These are phyloP conservation scores for Drosophila flavopinicola DNA, from an alignment of 2,888 invertebrate species.

Conservation along the genomic window DNA sequence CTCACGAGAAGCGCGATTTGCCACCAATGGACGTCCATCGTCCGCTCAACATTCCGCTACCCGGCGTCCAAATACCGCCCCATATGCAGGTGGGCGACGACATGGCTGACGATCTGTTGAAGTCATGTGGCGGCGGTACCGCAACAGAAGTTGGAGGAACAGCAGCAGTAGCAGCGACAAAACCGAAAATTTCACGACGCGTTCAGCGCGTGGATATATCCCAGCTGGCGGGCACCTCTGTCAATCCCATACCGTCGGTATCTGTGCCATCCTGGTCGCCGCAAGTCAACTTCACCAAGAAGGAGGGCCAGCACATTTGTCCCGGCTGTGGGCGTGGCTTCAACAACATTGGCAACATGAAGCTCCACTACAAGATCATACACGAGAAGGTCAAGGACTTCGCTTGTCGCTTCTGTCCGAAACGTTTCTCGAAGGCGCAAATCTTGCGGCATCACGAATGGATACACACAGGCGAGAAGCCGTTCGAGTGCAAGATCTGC, in stretches of 20 bases:
- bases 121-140: constrained; percentile 72
- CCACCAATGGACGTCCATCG: constrained; percentile 71
- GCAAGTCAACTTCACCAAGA: constrained; percentile 83
- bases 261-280: constrained; percentile 82
- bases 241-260: constrained; percentile 81
- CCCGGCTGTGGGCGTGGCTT: constrained; percentile 82
- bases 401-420: constrained; percentile 81
- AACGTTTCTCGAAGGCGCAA: constrained; percentile 83
- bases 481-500: constrained; percentile 81
- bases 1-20: constrained; percentile 80
- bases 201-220: constrained; percentile 81
- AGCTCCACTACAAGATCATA: constrained; percentile 82
- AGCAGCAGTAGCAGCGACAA: constrained; percentile 49
- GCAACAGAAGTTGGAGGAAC: constrained; percentile 7
- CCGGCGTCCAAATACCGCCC: constrained; percentile 34
- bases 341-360: constrained; percentile 82
- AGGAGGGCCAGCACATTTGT: constrained; percentile 82
- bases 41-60: constrained; percentile 67
- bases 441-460: constrained; percentile 83
- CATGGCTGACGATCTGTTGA: constrained; percentile 77
- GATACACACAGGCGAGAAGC: constrained; percentile 83
- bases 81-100: constrained; percentile 50
- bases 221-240: constrained; percentile 79
- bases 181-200: constrained; percentile 81
- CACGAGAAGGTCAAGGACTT: constrained; percentile 83